Evolutionary conservation across 2,113 vertebrate genomes (phyloP).

Genomic region (Calidris pygmaea): DNA sequence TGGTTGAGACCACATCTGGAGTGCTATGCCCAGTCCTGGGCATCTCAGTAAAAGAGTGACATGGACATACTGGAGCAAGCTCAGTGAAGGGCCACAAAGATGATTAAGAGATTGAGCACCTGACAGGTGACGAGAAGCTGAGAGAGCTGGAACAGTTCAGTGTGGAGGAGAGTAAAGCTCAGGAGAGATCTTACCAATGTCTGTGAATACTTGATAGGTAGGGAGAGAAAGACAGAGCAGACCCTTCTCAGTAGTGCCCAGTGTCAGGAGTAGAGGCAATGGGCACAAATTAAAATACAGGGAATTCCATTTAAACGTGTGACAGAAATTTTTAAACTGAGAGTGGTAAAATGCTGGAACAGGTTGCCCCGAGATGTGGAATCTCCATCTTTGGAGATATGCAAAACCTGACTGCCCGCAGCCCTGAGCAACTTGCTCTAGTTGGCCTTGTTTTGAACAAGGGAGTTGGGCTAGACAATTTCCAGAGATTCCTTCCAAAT

Average conservation of each 20-base stretch:
- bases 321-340: neutral
- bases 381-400: neutral
- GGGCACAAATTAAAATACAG: neutral
- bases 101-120: neutral
- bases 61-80: neutral
- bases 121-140: neutral
- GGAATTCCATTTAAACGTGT: neutral
- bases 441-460: neutral
- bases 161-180: neutral
- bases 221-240: neutral
- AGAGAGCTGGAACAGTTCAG: neutral
- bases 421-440: neutral
- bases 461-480: fast-evolving
- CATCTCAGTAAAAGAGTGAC: neutral
- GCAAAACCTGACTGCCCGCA: neutral
- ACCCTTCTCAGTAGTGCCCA: neutral
- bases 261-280: neutral
- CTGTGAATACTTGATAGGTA: neutral
- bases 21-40: neutral
- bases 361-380: neutral
- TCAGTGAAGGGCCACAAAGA: neutral
- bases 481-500: neutral
- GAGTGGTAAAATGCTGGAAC: neutral
- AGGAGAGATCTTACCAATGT: neutral
- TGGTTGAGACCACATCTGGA: neutral